These are phyloP conservation scores for Magallana nippona DNA, from an alignment of 2,888 invertebrate species.

Conservation along the genomic window DNA sequence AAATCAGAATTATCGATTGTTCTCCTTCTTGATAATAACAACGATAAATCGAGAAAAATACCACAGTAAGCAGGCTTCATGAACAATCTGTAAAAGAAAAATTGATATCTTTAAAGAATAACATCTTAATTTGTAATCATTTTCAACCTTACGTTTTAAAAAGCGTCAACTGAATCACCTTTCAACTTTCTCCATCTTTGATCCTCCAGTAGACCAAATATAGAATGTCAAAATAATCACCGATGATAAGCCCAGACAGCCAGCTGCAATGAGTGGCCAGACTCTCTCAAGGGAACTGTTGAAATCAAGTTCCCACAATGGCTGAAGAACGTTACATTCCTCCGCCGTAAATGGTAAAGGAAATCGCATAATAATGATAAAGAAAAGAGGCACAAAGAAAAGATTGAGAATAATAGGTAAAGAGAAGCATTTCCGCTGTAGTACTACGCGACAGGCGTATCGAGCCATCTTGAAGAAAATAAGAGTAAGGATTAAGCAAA, in stretches of 20 bases:
- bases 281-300: not conserved
- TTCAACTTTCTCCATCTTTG: constrained; percentile 66
- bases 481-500: constrained; percentile 59
- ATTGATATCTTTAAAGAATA: too few species aligned
- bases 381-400: constrained; percentile 57
- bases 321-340: constrained; percentile 83
- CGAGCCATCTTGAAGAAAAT: constrained; percentile 64
- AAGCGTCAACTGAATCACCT: constrained; percentile 51
- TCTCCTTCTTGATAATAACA: constrained; percentile 92
- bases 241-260: constrained; percentile 58
- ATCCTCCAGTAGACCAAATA: constrained; percentile 63
- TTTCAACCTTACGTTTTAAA: too few species aligned
- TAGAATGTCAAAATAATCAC: constrained; percentile 63
- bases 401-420: constrained; percentile 63
- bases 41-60: constrained; percentile 96
- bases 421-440: constrained; percentile 63
- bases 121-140: too few species aligned
- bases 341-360: constrained; percentile 82
- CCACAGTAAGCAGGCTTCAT: constrained; percentile 96
- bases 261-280: constrained; percentile 50
- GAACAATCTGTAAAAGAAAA: constrained; percentile 84
- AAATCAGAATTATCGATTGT: constrained; percentile 80
- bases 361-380: constrained; percentile 58
- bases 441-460: constrained; percentile 66
- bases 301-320: constrained; percentile 89